A percentile compares a stretch with the other conserved stretches of the same genome.
phyloP scores from a whole-genome alignment of 2,113 vertebrate genomes.

The Ageneiosus marmoratus region DNA sequence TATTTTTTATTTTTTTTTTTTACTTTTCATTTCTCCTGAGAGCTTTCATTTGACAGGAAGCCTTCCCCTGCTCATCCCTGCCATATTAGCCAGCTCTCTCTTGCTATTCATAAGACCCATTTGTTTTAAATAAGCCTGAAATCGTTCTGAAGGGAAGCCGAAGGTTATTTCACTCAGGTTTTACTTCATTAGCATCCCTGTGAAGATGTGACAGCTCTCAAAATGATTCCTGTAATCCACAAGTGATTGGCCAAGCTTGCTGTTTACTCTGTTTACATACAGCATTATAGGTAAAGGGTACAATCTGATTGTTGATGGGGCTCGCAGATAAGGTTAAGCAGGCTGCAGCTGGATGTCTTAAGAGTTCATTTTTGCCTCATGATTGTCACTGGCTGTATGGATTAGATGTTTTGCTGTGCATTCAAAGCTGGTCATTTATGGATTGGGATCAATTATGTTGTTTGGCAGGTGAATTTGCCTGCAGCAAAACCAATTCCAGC shows the following conservation, averaged over 20 bases:
- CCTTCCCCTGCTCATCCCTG: constrained; percentile 44
- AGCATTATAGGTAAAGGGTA: constrained; percentile 34
- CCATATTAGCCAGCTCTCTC: constrained; percentile 49
- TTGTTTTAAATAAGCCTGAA: constrained; percentile 63
- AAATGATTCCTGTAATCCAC: constrained; percentile 7
- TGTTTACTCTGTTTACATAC: constrained; percentile 20
- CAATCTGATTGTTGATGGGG: constrained; percentile 11
- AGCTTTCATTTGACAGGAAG: constrained; percentile 43
- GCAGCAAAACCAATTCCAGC: constrained; percentile 57
- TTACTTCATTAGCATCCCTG: constrained; percentile 31
- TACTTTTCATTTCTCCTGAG: constrained; percentile 35
- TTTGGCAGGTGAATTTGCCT: constrained; percentile 42
- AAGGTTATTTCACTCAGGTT: constrained; percentile 62
- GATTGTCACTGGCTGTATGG: constrained; percentile 48
- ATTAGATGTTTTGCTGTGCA: constrained; percentile 46
- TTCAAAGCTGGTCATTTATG: constrained; percentile 41
- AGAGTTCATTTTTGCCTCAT: constrained; percentile 45
- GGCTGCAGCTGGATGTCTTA: constrained; percentile 32
- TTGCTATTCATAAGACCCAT: constrained; percentile 63
- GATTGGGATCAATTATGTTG: constrained; percentile 45
- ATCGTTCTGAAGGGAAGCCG: constrained; percentile 55
- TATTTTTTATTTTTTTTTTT: no score
- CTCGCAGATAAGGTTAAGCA: constrained; percentile 40
- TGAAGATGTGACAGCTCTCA: constrained; percentile 23
- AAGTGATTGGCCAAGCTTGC: constrained; percentile 36